These are phyloP conservation scores for Papilio dardanus DNA, from an alignment of 1,140 invertebrate genomes.

Conservation along the genomic window DNA sequence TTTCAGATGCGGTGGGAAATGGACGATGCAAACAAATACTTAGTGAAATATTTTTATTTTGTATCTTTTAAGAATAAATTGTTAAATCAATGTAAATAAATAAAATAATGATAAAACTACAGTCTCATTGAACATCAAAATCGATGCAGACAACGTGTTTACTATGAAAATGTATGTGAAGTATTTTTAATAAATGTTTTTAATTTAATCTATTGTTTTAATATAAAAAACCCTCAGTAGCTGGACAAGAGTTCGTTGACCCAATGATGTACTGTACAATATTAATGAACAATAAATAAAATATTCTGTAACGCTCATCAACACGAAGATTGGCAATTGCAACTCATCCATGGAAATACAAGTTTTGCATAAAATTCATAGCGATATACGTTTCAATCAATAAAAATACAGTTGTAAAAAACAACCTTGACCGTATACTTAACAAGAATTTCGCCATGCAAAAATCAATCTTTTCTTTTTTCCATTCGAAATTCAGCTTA, in stretches of 20 bases:
- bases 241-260: background rate
- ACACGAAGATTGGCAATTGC: background rate
- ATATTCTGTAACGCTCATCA: background rate
- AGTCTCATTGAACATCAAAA: too few relatives aligned
- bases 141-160: background rate
- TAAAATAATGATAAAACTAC: too few relatives aligned
- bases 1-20: slow-evolving; percentile 73
- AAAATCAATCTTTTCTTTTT: too few relatives aligned
- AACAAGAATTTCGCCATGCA: too few relatives aligned
- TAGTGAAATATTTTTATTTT: slow-evolving; percentile 34
- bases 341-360: too few relatives aligned
- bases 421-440: too few relatives aligned
- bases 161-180: background rate
- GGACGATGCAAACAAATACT: slow-evolving; percentile 63
- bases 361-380: too few relatives aligned
- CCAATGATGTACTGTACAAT: background rate
- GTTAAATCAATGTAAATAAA: background rate
- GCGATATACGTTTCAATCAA: too few relatives aligned
- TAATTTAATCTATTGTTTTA: background rate
- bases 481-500: too few relatives aligned
- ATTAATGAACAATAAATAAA: background rate
- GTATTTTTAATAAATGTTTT: background rate
- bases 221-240: background rate
- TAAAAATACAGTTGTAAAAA: too few relatives aligned
- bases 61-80: background rate